These are phyloP conservation scores for Ornithorhynchus anatinus DNA, from an alignment of 2,113 vertebrate genomes.

Conservation along the genomic window DNA sequence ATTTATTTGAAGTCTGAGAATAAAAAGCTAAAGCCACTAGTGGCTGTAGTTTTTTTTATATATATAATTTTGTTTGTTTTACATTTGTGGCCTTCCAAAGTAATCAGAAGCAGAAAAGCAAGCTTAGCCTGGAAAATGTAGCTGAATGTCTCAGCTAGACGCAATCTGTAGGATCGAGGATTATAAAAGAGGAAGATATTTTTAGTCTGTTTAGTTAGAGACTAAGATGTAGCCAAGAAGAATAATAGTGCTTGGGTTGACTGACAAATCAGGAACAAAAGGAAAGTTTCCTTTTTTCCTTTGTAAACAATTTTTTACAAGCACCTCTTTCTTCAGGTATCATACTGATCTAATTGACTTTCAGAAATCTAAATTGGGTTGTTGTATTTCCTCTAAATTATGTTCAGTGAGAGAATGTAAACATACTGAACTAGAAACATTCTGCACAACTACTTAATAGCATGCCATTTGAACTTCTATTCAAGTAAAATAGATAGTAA, in stretches of 20 bases:
- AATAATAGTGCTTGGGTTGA: background rate
- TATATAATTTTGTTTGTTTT: no score
- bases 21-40: slow-evolving; percentile 60
- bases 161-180: slow-evolving; percentile 16
- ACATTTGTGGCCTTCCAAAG: background rate
- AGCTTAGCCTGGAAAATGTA: background rate
- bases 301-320: slow-evolving; percentile 24
- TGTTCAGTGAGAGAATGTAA: slow-evolving; percentile 38
- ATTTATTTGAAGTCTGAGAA: slow-evolving; percentile 41
- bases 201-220: slow-evolving; percentile 6
- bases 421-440: slow-evolving; percentile 30
- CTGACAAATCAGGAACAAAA: slow-evolving; percentile 19
- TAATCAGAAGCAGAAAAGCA: slow-evolving; percentile 1
- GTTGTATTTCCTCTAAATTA: slow-evolving; percentile 63
- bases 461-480: no score
- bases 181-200: background rate
- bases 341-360: slow-evolving; percentile 60
- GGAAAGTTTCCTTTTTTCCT: slow-evolving; percentile 15
- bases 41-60: slow-evolving; percentile 43
- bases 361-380: slow-evolving; percentile 45
- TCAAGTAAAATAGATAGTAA: no score
- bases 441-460: no score
- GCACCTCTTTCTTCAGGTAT: slow-evolving; percentile 41
- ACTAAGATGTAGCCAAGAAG: slow-evolving; percentile 5
- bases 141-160: background rate